A percentile compares a stretch with the other conserved stretches of the same genome.
These are phyloP conservation scores for Cataglyphis altisquamis DNA, from an alignment of 2,888 invertebrate genomes.

Conservation along the genomic window DNA sequence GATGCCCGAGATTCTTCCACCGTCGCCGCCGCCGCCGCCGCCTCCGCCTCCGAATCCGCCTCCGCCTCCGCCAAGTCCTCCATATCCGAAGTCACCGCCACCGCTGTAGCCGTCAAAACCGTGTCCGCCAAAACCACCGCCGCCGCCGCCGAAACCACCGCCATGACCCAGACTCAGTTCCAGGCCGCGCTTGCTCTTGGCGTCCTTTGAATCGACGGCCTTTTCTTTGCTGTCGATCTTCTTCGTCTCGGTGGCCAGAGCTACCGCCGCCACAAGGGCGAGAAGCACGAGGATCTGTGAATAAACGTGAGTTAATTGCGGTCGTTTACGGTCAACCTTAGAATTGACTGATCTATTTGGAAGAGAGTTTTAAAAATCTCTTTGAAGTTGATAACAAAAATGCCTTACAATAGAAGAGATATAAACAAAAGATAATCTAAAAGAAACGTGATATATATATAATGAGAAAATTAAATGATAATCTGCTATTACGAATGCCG, in stretches of 20 bases:
- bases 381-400: background rate
- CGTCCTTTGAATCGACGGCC: constrained; percentile 71
- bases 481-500: background rate
- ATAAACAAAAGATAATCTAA: background rate
- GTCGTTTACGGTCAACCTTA: constrained; percentile 24
- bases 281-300: constrained; percentile 78
- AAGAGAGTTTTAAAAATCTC: background rate
- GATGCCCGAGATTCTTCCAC: constrained; percentile 80
- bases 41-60: constrained; percentile 72
- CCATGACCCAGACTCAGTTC: constrained; percentile 78
- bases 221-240: constrained; percentile 57
- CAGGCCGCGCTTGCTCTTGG: constrained; percentile 82
- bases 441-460: background rate
- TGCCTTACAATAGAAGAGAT: background rate
- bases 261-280: constrained; percentile 76
- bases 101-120: constrained; percentile 64
- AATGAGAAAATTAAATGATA: background rate
- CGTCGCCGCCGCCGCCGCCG: constrained; percentile 74
- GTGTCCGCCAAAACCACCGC: constrained; percentile 68
- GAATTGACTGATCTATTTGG: constrained; percentile 14
- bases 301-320: constrained; percentile 52
- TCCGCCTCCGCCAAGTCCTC: constrained; percentile 67
- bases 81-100: constrained; percentile 69
- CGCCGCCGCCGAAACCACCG: constrained; percentile 60
- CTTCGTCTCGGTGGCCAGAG: constrained; percentile 69